phyloP scores from a whole-genome alignment of 2,113 vertebrate species.

The Tyto alba region DNA sequence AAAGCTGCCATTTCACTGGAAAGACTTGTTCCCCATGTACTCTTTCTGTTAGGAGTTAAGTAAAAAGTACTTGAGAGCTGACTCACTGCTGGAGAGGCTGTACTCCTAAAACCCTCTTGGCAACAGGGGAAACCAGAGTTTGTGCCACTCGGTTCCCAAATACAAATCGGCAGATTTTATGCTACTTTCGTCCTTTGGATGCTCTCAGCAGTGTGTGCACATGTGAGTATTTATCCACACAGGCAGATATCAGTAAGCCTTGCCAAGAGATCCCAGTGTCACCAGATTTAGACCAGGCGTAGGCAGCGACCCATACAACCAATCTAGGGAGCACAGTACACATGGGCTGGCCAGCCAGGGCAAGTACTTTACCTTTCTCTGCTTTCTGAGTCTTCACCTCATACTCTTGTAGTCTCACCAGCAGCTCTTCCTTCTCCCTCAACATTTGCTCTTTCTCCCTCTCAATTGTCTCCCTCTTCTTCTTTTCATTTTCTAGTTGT shows the following conservation, averaged over 20 bases:
- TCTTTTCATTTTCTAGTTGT: constrained; percentile 91
- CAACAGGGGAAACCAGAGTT: neutral
- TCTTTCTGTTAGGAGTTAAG: neutral
- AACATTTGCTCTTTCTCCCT: constrained; percentile 90
- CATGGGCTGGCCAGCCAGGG: accelerated
- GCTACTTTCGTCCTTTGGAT: neutral
- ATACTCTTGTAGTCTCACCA: constrained; percentile 85
- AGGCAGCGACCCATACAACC: neutral
- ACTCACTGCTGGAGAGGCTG: neutral
- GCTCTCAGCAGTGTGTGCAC: neutral
- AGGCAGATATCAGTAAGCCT: neutral
- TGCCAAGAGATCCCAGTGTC: neutral
- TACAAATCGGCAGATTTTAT: neutral
- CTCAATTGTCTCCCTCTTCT: constrained; percentile 86
- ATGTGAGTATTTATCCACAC: accelerated
- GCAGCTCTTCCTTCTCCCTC: constrained; percentile 87
- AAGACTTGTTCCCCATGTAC: neutral
- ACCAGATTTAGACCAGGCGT: neutral
- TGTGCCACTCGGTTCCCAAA: neutral
- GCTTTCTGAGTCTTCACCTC: constrained; percentile 90
- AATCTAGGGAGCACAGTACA: neutral
- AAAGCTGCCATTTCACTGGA: neutral
- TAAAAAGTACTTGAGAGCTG: neutral
- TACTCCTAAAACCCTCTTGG: neutral
- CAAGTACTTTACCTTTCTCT: constrained; percentile 80